These are phyloP conservation scores for Leptoclinus maculatus DNA, from an alignment of 2,797 vertebrate genomes.

Conservation along the genomic window DNA sequence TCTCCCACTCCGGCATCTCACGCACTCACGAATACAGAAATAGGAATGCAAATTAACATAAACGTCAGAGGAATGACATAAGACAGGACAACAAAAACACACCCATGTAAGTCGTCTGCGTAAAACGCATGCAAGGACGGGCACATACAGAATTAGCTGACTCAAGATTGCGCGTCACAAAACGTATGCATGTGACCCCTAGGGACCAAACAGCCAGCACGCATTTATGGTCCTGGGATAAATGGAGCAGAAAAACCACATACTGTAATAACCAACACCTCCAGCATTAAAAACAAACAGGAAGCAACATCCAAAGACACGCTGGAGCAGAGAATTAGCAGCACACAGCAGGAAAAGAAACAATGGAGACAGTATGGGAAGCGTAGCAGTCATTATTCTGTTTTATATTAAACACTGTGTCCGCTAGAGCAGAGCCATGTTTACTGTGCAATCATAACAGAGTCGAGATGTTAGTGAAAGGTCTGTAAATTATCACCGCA, in stretches of 20 bases:
- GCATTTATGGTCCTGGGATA: constrained; percentile 65
- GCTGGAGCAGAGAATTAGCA: constrained; percentile 25
- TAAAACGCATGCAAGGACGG: constrained; percentile 24
- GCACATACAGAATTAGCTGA: constrained; percentile 68
- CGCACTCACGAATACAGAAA: constrained; percentile 27
- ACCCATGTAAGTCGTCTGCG: constrained; percentile 10
- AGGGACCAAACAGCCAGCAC: constrained; percentile 69
- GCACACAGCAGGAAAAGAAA: constrained; percentile 18
- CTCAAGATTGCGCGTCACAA: constrained; percentile 64
- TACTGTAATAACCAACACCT: constrained; percentile 72
- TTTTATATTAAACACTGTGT: constrained; percentile 51
- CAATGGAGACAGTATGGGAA: constrained; percentile 26
- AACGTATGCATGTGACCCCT: constrained; percentile 71
- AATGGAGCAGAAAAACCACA: constrained; percentile 78
- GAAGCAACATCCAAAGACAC: constrained; percentile 25
- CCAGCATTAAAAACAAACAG: constrained; percentile 55
- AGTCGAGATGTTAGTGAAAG: constrained; percentile 52
- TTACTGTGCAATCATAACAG: constrained; percentile 66
- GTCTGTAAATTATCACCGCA: constrained; percentile 58
- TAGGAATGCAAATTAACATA: constrained; percentile 2
- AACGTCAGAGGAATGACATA: constrained; percentile 15
- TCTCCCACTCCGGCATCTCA: constrained; percentile 31
- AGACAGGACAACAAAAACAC: constrained; percentile 6
- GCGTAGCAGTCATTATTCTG: constrained; percentile 47
- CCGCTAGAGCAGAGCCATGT: constrained; percentile 49